Conservation (phyloP, 1,140 invertebrate genomes). For the Aphaenogaster floridana region DNA sequence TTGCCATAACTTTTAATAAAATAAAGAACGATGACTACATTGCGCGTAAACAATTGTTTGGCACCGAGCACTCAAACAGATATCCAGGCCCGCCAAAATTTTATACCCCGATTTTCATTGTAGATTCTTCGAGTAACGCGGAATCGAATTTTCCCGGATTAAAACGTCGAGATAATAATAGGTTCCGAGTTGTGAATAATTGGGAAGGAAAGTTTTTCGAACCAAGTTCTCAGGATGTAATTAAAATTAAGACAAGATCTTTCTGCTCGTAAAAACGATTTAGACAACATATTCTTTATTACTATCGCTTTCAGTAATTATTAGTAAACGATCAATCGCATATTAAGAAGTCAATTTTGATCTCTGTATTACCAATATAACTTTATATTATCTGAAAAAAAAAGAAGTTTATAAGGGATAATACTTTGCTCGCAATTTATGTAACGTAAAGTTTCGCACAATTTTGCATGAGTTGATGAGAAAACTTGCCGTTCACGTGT, state of each 20-base stretch:
- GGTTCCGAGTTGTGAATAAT: neutral
- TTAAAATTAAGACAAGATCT: neutral
- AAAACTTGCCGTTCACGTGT: slow-evolving; percentile 32
- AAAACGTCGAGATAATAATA: neutral
- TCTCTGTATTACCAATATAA: neutral
- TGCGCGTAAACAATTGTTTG: neutral
- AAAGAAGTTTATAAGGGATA: slow-evolving; percentile 12
- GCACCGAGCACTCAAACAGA: too few species aligned
- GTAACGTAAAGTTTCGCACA: slow-evolving; percentile 32
- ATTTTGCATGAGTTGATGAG: slow-evolving; percentile 46
- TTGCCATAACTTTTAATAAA: slow-evolving; percentile 19
- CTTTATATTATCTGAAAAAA: neutral
- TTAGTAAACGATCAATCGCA: neutral
- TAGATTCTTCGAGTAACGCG: neutral
- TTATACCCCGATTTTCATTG: neutral
- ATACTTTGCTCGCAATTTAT: slow-evolving; percentile 17
- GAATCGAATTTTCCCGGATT: neutral
- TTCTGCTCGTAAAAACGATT: neutral
- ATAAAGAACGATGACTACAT: neutral
- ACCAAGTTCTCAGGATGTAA: neutral
- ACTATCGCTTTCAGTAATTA: neutral
- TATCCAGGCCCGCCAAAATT: neutral
- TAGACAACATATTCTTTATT: too few species aligned
- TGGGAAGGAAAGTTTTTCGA: neutral
- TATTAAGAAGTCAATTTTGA: slow-evolving; percentile 9